Conservation (phyloP, 2,113 vertebrate species). For the Corythornis cristatus region DNA sequence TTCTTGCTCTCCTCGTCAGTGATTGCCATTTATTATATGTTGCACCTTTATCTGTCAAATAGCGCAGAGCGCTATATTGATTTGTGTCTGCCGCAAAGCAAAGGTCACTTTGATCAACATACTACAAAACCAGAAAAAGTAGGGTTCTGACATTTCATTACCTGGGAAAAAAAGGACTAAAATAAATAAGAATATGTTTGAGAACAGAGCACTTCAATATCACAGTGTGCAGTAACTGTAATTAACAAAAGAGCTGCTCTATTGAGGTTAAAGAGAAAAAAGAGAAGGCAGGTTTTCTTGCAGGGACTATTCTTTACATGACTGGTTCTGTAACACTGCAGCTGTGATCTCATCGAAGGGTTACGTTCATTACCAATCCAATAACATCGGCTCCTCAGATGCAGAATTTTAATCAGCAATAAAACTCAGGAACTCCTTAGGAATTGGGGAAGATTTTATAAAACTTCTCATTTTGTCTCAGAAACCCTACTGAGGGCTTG, state of each 20-base stretch:
- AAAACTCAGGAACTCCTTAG: neutral
- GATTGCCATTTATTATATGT: constrained; percentile 92
- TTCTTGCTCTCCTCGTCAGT: constrained; percentile 77
- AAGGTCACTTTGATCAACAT: constrained; percentile 92
- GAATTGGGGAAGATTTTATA: neutral
- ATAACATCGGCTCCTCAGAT: constrained; percentile 11
- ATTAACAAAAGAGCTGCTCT: constrained; percentile 86
- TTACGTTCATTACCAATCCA: constrained; percentile 57
- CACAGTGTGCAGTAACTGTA: constrained; percentile 83
- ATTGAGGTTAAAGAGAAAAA: constrained; percentile 69
- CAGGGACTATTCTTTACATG: constrained; percentile 73
- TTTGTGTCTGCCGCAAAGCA: constrained; percentile 84
- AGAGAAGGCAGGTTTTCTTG: constrained; percentile 62
- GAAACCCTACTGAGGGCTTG: neutral
- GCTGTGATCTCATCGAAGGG: constrained; percentile 67
- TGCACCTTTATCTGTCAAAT: constrained; percentile 85
- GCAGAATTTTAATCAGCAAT: constrained; percentile 23
- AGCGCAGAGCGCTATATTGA: constrained; percentile 84
- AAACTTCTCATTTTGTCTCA: neutral
- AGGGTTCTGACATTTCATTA: constrained; percentile 89
- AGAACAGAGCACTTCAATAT: constrained; percentile 81
- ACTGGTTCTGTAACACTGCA: constrained; percentile 74
- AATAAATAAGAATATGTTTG: constrained; percentile 87
- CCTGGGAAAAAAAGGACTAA: constrained; percentile 81
- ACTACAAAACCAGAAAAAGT: constrained; percentile 80